A percentile compares a stretch with the other conserved stretches of the same genome.
Evolutionary conservation across 2,113 vertebrate genomes (phyloP).

Genomic region (Numida meleagris): DNA sequence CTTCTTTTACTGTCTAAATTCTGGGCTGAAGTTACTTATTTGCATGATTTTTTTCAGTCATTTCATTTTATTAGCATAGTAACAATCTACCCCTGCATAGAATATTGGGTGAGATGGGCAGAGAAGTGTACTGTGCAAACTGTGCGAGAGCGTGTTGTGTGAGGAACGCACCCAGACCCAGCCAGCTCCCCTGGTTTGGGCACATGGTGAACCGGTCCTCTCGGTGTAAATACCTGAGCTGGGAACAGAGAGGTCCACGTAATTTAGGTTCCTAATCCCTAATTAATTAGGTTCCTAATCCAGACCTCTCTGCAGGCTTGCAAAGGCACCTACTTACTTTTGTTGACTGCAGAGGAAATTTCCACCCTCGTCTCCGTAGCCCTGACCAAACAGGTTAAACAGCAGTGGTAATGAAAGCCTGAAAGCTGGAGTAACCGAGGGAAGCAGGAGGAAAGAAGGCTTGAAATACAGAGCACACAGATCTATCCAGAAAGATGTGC

Average conservation of each 20-base stretch:
- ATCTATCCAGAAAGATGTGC: background rate
- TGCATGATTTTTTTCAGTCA: background rate
- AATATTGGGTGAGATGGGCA: background rate
- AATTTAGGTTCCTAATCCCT: conserved; percentile 53
- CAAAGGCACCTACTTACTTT: conserved; percentile 31
- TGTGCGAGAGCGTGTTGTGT: background rate
- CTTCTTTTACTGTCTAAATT: background rate
- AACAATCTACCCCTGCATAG: background rate
- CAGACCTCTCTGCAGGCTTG: conserved; percentile 36
- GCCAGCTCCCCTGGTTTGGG: background rate
- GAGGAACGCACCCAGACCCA: background rate
- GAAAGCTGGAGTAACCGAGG: background rate
- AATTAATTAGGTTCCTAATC: conserved; percentile 63
- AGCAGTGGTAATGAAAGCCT: background rate
- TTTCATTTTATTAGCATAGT: background rate
- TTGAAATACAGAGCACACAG: background rate
- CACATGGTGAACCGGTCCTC: background rate
- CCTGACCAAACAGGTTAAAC: background rate
- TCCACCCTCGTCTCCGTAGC: background rate
- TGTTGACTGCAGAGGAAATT: conserved; percentile 51
- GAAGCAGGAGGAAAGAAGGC: background rate
- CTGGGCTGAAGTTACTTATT: background rate
- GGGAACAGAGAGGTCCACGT: background rate
- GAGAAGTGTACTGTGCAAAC: background rate
- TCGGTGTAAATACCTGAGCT: background rate